Conservation (phyloP, 2,797 vertebrate genomes). For the Microtus californicus region DNA sequence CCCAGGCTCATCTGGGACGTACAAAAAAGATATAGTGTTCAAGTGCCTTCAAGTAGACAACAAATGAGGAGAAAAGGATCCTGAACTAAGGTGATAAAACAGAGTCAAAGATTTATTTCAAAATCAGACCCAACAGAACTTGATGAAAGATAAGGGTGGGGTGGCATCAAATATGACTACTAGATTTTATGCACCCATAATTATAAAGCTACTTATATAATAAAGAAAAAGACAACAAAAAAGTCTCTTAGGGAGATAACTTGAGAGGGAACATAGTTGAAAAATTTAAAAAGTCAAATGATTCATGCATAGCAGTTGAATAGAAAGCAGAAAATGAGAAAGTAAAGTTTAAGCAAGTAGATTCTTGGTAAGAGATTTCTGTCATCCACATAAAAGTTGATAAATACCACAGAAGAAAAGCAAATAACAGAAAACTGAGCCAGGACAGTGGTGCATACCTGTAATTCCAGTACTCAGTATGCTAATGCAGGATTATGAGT, state of each 20-base stretch:
- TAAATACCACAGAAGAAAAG: slow-evolving; percentile 30
- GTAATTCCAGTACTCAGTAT: neutral
- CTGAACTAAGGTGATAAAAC: slow-evolving; percentile 23
- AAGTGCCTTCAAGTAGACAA: slow-evolving; percentile 10
- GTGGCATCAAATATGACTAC: neutral
- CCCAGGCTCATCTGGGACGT: neutral
- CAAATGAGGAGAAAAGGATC: neutral
- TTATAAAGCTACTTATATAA: slow-evolving; percentile 14
- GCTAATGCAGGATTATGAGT: neutral
- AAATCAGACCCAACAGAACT: slow-evolving; percentile 56
- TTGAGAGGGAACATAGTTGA: neutral
- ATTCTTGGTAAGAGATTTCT: slow-evolving; percentile 49
- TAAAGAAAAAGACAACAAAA: neutral
- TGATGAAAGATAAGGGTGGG: neutral
- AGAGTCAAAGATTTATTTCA: neutral
- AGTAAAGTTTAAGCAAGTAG: neutral
- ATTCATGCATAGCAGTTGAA: slow-evolving; percentile 21
- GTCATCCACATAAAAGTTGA: neutral
- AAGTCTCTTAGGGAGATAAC: neutral
- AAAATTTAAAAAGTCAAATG: slow-evolving; percentile 12
- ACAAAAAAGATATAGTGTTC: neutral
- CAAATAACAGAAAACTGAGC: neutral
- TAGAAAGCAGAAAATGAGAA: slow-evolving; percentile 40
- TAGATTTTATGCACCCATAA: neutral
- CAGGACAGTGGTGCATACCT: neutral